Evolutionary conservation across 1,140 invertebrate genomes (phyloP).

Genomic region (Diorhabda carinulata): DNA sequence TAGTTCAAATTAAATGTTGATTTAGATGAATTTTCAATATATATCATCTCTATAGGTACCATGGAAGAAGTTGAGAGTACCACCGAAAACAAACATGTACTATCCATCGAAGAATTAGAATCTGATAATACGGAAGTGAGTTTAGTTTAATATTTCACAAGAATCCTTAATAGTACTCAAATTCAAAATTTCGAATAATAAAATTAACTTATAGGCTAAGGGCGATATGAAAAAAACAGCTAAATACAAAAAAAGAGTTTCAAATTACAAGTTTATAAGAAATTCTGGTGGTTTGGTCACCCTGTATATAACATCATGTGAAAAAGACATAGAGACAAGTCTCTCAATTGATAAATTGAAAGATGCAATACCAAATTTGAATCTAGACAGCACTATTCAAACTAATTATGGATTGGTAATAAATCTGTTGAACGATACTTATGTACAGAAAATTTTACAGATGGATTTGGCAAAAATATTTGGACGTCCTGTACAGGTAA

Average conservation of each 20-base stretch:
- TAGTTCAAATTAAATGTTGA: too few species aligned
- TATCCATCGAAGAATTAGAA: too few species aligned
- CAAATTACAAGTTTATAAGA: neutral
- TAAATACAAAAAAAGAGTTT: neutral
- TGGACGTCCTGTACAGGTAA: constrained; percentile 15
- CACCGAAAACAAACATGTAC: too few species aligned
- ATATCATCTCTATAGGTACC: too few species aligned
- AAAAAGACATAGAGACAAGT: constrained; percentile 4
- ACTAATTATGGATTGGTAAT: constrained; percentile 15
- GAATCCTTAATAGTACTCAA: too few species aligned
- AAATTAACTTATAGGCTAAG: neutral
- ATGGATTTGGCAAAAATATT: constrained; percentile 14
- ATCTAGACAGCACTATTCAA: constrained; percentile 11
- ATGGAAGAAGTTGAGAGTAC: too few species aligned
- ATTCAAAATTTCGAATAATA: too few species aligned
- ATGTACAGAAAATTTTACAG: constrained; percentile 13
- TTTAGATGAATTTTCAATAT: too few species aligned
- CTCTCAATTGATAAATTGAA: constrained; percentile 6
- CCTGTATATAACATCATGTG: constrained; percentile 17
- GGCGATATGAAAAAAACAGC: neutral
- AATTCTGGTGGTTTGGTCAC: constrained; percentile 8
- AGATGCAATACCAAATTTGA: constrained; percentile 13
- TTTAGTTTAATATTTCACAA: too few species aligned
- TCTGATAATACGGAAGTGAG: too few species aligned
- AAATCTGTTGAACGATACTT: constrained; percentile 7